phyloP scores from a whole-genome alignment of 2,113 vertebrate genomes.

The Nannobrachium achirus region DNA sequence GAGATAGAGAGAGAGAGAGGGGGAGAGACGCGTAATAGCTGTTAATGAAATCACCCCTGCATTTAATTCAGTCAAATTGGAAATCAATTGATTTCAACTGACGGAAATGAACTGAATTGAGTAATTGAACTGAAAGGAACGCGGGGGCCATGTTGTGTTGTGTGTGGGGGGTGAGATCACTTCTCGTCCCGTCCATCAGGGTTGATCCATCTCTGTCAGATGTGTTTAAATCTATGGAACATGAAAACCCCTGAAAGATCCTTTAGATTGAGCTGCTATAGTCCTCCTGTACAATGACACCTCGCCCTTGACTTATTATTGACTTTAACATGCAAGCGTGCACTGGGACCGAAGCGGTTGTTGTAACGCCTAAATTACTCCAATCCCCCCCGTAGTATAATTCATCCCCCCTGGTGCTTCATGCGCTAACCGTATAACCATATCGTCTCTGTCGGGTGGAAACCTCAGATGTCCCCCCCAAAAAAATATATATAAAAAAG shows the following conservation, averaged over 20 bases:
- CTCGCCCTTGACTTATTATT: conserved; percentile 50
- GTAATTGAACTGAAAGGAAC: conserved; percentile 17
- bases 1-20: conserved; percentile 23
- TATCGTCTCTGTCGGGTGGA: too few relatives aligned
- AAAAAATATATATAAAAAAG: too few relatives aligned
- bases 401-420: conserved; percentile 51
- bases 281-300: conserved; percentile 27
- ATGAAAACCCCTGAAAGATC: background rate
- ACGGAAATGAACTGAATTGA: conserved; percentile 51
- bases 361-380: conserved; percentile 39
- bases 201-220: conserved; percentile 14
- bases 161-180: background rate
- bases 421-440: conserved; percentile 30
- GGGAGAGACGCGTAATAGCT: background rate
- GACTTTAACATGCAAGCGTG: conserved; percentile 23
- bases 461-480: too few relatives aligned
- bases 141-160: conserved; percentile 7
- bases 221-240: conserved; percentile 3
- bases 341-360: conserved; percentile 18
- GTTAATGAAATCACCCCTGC: background rate
- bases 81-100: conserved; percentile 61
- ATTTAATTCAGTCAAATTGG: conserved; percentile 40
- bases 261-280: background rate
- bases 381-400: conserved; percentile 49
- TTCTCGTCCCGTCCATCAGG: background rate